A percentile compares a stretch with the other conserved stretches of the same genome.
phyloP scores from a whole-genome alignment of 2,797 vertebrate species.

The Nyctalus aviator region DNA sequence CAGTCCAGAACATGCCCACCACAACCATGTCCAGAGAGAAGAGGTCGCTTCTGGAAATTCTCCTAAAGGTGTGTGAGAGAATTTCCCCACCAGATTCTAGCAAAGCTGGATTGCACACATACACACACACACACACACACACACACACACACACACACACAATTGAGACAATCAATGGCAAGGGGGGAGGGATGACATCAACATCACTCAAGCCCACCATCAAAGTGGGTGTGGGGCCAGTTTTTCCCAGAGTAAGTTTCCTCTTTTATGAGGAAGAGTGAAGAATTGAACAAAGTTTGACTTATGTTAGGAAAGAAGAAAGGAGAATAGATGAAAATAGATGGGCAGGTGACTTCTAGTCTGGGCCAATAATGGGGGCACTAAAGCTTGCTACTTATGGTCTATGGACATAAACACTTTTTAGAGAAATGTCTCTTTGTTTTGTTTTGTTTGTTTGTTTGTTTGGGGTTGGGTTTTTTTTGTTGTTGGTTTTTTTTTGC shows the following conservation, averaged over 20 bases:
- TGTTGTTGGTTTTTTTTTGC: not conserved
- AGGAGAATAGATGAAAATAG: not conserved
- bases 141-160: no score
- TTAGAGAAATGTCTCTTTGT: not conserved
- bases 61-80: not conserved
- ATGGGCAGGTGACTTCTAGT: not conserved
- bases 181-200: no score
- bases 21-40: not conserved
- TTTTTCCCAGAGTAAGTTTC: not conserved
- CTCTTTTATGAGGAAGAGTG: not conserved
- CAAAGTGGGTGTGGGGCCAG: no score
- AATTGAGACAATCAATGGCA: not conserved
- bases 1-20: not conserved
- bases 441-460: not conserved
- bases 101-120: not conserved
- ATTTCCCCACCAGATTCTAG: not conserved
- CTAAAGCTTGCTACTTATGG: not conserved
- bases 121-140: no score
- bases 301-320: not conserved
- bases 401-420: accelerated
- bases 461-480: not conserved
- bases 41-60: not conserved
- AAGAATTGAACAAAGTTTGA: not conserved
- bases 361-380: not conserved
- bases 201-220: not conserved